Conservation (phyloP, 2,113 vertebrate species). For the Cheilinus undulatus region DNA sequence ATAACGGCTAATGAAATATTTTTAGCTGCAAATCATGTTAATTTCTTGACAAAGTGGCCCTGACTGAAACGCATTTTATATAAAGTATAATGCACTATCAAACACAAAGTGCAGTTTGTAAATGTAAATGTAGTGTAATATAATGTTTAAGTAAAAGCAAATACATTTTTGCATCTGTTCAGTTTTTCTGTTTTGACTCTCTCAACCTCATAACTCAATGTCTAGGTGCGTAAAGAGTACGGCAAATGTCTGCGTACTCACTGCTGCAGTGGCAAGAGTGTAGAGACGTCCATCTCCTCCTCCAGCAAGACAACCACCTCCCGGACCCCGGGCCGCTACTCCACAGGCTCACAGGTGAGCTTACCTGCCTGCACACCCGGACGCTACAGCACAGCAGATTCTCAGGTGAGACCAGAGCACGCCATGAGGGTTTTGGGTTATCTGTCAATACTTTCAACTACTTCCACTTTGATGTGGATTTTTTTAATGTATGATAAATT, state of each 20-base stretch:
- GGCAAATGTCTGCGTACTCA: constrained; percentile 97
- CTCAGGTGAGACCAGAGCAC: constrained; percentile 78
- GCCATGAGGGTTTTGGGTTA: constrained; percentile 60
- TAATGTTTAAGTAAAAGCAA: too few species aligned
- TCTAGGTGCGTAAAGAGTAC: constrained; percentile 97
- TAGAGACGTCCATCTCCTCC: constrained; percentile 95
- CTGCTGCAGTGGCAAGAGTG: constrained; percentile 98
- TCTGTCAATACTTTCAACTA: constrained; percentile 52
- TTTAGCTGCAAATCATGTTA: too few species aligned
- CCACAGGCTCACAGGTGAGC: constrained; percentile 98
- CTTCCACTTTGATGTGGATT: neutral
- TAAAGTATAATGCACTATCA: too few species aligned
- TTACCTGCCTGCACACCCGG: constrained; percentile 83
- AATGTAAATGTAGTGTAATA: too few species aligned
- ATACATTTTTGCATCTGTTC: too few species aligned
- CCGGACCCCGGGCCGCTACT: constrained; percentile 94
- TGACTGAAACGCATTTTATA: too few species aligned
- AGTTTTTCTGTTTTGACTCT: neutral
- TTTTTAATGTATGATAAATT: neutral
- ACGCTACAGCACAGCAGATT: constrained; percentile 82
- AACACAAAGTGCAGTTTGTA: too few species aligned
- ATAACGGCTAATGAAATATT: too few species aligned
- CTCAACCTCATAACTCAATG: neutral
- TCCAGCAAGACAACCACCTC: constrained; percentile 97
- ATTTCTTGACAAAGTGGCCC: too few species aligned